phyloP scores from a whole-genome alignment of 2,888 invertebrate species.

The Myopa testacea region DNA sequence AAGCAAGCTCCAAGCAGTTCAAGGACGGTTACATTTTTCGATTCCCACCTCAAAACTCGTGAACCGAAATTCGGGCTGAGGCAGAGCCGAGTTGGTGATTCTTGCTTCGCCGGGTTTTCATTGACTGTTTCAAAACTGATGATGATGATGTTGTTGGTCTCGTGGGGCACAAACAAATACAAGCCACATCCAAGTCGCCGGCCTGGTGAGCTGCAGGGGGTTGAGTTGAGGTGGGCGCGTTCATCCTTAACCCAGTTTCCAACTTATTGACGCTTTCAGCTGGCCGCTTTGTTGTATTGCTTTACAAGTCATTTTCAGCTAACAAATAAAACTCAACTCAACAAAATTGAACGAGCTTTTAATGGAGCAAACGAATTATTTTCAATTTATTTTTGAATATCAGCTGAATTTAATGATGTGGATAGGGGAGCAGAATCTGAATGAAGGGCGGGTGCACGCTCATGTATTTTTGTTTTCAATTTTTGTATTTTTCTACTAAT shows the following conservation, averaged over 20 bases:
- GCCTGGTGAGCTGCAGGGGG: background rate
- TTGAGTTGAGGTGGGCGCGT: background rate
- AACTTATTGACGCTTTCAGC: background rate
- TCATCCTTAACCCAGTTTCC: conserved; percentile 4
- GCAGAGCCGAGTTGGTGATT: background rate
- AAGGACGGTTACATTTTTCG: background rate
- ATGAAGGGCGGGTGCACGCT: too few relatives aligned
- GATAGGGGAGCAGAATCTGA: background rate
- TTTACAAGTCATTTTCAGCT: background rate
- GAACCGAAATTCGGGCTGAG: background rate
- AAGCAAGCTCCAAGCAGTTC: background rate
- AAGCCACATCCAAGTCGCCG: background rate
- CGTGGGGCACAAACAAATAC: background rate
- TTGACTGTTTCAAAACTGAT: background rate
- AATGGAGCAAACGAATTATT: background rate
- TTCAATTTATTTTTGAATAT: background rate
- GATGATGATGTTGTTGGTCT: background rate
- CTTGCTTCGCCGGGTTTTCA: background rate
- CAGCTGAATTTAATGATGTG: background rate
- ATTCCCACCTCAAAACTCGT: background rate
- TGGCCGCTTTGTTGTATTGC: background rate
- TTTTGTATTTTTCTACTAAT: too few relatives aligned
- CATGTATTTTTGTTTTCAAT: too few relatives aligned
- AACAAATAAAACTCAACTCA: background rate
- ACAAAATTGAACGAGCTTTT: background rate